Evolutionary conservation across 1,140 invertebrate species (phyloP).

Genomic region (Heliconius hermathena): DNA sequence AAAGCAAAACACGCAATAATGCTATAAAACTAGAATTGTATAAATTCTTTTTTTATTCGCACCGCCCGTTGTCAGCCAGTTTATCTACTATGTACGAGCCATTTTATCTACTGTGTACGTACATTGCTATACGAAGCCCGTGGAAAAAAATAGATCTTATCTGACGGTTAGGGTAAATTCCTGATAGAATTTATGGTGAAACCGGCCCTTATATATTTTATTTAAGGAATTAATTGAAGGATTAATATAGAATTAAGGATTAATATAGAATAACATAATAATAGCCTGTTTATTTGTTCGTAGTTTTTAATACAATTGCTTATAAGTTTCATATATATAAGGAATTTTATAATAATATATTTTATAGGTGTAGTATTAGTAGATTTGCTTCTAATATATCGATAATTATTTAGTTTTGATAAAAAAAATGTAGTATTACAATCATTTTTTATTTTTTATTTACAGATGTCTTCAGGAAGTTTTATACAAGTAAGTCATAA

Average conservation of each 20-base stretch:
- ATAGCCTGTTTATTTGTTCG: constrained; percentile 3
- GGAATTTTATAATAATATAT: neutral
- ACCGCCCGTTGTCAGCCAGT: too few species aligned
- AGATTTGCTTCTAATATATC: neutral
- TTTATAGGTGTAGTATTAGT: neutral
- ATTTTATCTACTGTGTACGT: too few species aligned
- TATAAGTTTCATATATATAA: neutral
- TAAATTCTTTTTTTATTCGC: too few species aligned
- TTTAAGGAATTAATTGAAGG: neutral
- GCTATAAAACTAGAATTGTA: too few species aligned
- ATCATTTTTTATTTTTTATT: constrained; percentile 11
- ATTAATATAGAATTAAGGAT: too few species aligned
- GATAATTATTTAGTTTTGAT: neutral
- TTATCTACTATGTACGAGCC: too few species aligned
- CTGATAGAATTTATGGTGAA: too few species aligned
- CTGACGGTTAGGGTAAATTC: too few species aligned
- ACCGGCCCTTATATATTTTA: too few species aligned
- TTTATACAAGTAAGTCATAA: constrained; percentile 9
- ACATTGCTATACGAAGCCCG: too few species aligned
- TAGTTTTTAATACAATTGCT: constrained; percentile 2
- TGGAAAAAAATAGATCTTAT: too few species aligned
- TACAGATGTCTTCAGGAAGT: constrained; percentile 2
- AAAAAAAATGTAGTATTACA: neutral
- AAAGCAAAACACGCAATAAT: too few species aligned
- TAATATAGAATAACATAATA: neutral